Evolutionary conservation across 2,888 invertebrate species (phyloP).

Genomic region (Pterobdella sp.): DNA sequence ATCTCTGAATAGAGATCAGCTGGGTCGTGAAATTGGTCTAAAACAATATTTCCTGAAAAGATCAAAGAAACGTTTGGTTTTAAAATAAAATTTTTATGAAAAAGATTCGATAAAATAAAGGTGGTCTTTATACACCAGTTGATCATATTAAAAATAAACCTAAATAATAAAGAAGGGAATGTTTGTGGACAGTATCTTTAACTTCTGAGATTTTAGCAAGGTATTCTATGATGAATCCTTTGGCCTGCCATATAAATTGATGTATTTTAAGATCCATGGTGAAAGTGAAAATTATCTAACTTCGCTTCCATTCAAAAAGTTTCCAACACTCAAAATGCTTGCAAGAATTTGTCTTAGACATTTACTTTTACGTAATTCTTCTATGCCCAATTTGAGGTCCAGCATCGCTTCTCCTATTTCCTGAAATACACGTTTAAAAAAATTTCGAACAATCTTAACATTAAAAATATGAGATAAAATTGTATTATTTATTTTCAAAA

Average conservation of each 20-base stretch:
- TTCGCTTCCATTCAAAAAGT: conserved; percentile 81
- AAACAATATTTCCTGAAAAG: conserved; percentile 81
- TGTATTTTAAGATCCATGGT: background rate
- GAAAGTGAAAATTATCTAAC: conserved; percentile 44
- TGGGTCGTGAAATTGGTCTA: conserved; percentile 88
- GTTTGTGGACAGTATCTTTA: conserved; percentile 97
- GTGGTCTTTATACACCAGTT: no score
- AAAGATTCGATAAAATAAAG: no score
- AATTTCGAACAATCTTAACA: background rate
- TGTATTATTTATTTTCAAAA: background rate
- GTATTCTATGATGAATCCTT: conserved; percentile 95
- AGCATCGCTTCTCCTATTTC: conserved; percentile 97
- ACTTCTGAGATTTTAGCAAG: conserved; percentile 89
- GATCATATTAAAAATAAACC: no score
- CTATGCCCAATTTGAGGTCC: conserved; percentile 94
- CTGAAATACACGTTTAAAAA: conserved; percentile 52
- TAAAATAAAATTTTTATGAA: no score
- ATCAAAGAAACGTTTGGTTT: no score
- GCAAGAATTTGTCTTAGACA: conserved; percentile 91
- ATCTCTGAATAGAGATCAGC: conserved; percentile 87
- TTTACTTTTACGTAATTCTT: conserved; percentile 77
- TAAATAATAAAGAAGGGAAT: conserved; percentile 83
- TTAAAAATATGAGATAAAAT: background rate
- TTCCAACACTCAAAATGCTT: conserved; percentile 85
- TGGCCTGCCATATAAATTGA: conserved; percentile 46